Evolutionary conservation across 2,888 invertebrate species (phyloP).

Genomic region (Ditula angustiorana): DNA sequence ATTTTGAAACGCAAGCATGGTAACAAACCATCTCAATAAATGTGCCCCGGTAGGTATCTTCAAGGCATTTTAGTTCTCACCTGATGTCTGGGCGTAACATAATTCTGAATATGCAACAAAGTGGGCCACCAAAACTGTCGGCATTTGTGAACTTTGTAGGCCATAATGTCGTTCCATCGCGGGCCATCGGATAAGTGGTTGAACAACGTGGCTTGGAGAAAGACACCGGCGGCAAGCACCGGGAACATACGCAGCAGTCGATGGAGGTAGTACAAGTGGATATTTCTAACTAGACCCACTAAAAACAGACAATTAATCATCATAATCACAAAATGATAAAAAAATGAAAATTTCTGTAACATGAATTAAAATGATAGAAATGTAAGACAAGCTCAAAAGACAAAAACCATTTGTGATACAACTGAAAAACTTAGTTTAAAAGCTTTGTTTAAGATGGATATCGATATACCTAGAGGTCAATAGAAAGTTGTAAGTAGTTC

Average conservation of each 20-base stretch:
- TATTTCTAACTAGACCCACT: constrained; percentile 42
- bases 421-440: no score
- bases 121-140: constrained; percentile 65
- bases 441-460: no score
- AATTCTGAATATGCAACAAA: constrained; percentile 68
- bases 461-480: no score
- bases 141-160: constrained; percentile 49
- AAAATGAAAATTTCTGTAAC: no score
- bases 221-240: constrained; percentile 36
- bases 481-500: no score
- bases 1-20: no score
- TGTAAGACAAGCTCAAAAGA: no score
- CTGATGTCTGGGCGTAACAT: constrained; percentile 45
- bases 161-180: constrained; percentile 66
- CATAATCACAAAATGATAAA: not conserved
- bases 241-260: constrained; percentile 43
- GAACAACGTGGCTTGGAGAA: constrained; percentile 51
- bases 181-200: constrained; percentile 62
- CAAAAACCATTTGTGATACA: no score
- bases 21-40: no score
- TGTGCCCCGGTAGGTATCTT: no score
- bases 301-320: not conserved
- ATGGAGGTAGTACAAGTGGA: constrained; percentile 44
- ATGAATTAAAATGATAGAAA: no score
- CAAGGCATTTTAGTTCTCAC: constrained; percentile 20